Evolutionary conservation across 2,888 invertebrate species (phyloP).

Genomic region (Caenorhabditis panamensis): DNA sequence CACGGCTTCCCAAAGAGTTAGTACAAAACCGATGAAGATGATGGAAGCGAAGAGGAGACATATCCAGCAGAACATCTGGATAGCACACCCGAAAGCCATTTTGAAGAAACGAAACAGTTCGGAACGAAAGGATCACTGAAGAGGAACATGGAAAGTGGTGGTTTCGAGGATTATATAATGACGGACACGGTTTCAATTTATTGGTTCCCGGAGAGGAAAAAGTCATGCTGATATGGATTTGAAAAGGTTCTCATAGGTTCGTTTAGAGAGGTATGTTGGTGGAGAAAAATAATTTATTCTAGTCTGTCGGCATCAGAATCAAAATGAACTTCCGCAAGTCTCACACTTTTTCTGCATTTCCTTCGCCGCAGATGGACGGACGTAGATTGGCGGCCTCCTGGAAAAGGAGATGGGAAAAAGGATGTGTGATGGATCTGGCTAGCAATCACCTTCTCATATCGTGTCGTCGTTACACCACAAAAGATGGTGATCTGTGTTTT

Average conservation of each 20-base stretch:
- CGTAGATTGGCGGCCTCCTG: constrained; percentile 53
- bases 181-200: constrained; percentile 18
- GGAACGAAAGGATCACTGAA: background rate
- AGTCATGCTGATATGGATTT: background rate
- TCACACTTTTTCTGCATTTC: constrained; percentile 18
- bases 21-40: constrained; percentile 26
- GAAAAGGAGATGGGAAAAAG: constrained; percentile 24
- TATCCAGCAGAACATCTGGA: constrained; percentile 49
- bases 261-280: constrained; percentile 4
- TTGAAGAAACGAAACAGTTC: background rate
- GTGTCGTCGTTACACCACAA: constrained; percentile 25
- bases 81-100: constrained; percentile 19
- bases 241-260: constrained; percentile 8
- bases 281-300: constrained; percentile 41
- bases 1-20: constrained; percentile 20
- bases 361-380: constrained; percentile 33
- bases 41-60: constrained; percentile 28
- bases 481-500: constrained; percentile 27
- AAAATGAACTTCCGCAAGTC: constrained; percentile 11
- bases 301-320: constrained; percentile 9
- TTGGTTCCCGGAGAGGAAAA: constrained; percentile 28
- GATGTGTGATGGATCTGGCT: constrained; percentile 15
- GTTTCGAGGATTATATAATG: constrained; percentile 30
- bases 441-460: constrained; percentile 47
- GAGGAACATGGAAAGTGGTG: background rate